Evolutionary conservation across 2,888 invertebrate genomes (phyloP), one percentile per base, ranked within the genome.

Genomic region (Lithophane ornitopus): DNA sequence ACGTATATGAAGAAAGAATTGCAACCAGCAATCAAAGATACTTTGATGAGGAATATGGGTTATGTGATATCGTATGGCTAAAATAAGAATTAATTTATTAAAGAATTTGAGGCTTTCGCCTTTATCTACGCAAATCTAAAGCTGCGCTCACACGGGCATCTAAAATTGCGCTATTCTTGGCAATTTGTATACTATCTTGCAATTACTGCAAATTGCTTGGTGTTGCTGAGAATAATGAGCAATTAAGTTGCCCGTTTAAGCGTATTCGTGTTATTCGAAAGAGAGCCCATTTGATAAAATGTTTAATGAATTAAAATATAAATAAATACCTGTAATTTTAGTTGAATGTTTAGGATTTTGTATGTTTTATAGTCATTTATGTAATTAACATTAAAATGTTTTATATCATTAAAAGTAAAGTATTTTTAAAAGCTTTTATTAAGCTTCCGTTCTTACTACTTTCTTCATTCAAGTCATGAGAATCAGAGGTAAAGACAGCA

Each of bases 21-120:
- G 68, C 98, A 98, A 89, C 98, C 98, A 14, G 98, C 98, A 58
- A 98, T 98, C 74, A 98, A 98, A 91, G 98, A 98, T 90, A 98
- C 98, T 0, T 95, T 98, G 49, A 98, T 98, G 98, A 97, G 98
- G 82, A 98, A 98, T 91, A 98, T 98, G 98, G 98, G 98, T 11
- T 98, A 98, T 92, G 98, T 98, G 61, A 97, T 98, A 89, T 98
- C 98, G 75, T 98, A 98, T 91, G 98, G 98, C 80, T 98, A 96
- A 78, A 44, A 56, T 61, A 46, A 3, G 22, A 59, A 49, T 8
- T 46, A 56, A 22, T 56, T 75, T 59, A 74, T 61, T 65, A 11
- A 22, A 46, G 41, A 34, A 74, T 78, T 52, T 14, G 0, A 11
- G 19, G 22, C 12, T 39, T 34, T 52, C 34, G 26, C 1, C 11